Evolutionary conservation across 1,140 invertebrate genomes (phyloP).

Genomic region (Atta colombica): DNA sequence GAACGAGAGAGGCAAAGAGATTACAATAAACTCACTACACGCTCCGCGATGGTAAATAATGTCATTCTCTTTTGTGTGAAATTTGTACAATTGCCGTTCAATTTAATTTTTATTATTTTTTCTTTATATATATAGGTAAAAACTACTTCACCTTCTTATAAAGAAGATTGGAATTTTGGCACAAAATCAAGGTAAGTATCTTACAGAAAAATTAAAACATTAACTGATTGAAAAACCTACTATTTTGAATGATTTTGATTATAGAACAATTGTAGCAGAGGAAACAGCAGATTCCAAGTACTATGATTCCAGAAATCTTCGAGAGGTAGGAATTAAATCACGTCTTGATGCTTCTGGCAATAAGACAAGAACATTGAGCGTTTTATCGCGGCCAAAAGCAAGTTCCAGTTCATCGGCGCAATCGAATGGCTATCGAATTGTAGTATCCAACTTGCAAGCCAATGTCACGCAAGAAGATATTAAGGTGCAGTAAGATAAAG

Average conservation of each 20-base stretch:
- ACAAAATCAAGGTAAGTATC: slow-evolving; percentile 80
- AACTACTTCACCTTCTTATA: slow-evolving; percentile 72
- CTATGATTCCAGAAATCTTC: slow-evolving; percentile 78
- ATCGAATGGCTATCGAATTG: slow-evolving; percentile 90
- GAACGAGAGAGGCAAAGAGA: slow-evolving; percentile 80
- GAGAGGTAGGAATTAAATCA: slow-evolving; percentile 85
- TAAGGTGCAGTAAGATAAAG: slow-evolving; percentile 87
- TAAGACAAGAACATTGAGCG: slow-evolving; percentile 85
- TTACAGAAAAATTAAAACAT: not conserved
- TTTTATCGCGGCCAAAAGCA: slow-evolving; percentile 86
- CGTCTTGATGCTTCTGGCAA: slow-evolving; percentile 84
- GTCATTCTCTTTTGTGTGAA: not conserved
- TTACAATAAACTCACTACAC: slow-evolving; percentile 80
- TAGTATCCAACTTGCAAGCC: slow-evolving; percentile 95
- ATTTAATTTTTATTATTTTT: slow-evolving; percentile 27
- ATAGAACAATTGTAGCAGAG: slow-evolving; percentile 81
- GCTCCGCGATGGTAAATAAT: slow-evolving; percentile 76
- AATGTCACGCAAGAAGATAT: slow-evolving; percentile 96
- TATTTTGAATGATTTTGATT: slow-evolving; percentile 22
- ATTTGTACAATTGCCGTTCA: slow-evolving; percentile 30
- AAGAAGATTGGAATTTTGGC: slow-evolving; percentile 81
- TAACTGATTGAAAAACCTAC: not conserved
- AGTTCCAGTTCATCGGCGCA: slow-evolving; percentile 81
- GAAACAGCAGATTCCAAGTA: slow-evolving; percentile 84
- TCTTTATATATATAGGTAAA: slow-evolving; percentile 71